Base-by-base conservation (phyloP, 2,113 vertebrate species). In the Apus apus region DNA sequence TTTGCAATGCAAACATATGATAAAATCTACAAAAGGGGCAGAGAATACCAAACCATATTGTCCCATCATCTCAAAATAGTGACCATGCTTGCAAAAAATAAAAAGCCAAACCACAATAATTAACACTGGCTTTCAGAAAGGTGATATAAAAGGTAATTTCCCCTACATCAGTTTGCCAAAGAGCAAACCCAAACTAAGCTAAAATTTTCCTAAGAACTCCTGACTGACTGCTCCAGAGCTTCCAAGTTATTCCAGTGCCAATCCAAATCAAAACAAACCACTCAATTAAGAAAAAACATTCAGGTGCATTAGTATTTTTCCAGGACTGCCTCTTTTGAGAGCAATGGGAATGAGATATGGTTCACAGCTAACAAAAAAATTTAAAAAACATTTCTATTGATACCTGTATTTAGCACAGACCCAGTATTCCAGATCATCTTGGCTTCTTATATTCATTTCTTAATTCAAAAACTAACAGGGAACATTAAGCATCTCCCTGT, bases 201-300 rank as follows among this genome's bases (percentile, higher is more conserved):
- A 67, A 46, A 17, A 16, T 15, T 78, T 81, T 66, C 40, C 65
- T 36, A 36, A 53, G 32, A 91, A 65, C 50, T 85, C 46, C 58
- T 71, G 51, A 25, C 46, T 67, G 22, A n/a, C n/a, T 58, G 54
- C 50, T 87, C 45, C 27, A 76, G 62, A 62, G n/a, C 54, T 16
- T 50, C 74, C 67, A 61, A 85, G 87, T 76, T 87, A 90, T 76
- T 85, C 82, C 82, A 66, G 54, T 85, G 82, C 51, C 79, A 83
- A 76, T 83, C 62, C 46, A 40, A 68, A 72, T 94, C 82, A 68
- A 90, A 83, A 56, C n/a, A 82, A 76, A 74, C 32, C 48, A 66
- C 75, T 77, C 78, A 79, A 45, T 61, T 87, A 40, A 64, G 64
- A 58, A 54, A 85, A 91, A 85, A 45, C 60, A 51, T 61, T 56